Evolutionary conservation across 37 sponge, comb jelly and placozoan genomes (phyloP), one percentile per base, ranked within the genome.

Genomic region (Spongilla lacustris): DNA sequence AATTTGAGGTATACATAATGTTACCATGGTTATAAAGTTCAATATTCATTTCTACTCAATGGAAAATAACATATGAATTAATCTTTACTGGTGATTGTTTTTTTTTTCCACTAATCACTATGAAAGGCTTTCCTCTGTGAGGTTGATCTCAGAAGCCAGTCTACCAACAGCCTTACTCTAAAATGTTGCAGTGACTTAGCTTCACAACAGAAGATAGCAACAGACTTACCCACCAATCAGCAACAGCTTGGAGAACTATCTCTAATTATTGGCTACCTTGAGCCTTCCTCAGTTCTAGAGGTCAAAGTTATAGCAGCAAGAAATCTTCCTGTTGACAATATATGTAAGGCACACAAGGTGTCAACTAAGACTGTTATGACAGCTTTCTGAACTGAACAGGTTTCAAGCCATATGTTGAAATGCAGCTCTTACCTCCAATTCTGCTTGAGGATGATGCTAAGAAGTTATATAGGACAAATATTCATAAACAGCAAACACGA

Each of bases 381-480:
- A 58, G 1, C 11, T 6, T 10, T 58, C 19, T 19, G 14, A 58
- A 58, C 21, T 17, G 11, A 58, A 58, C 58, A 58, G 58, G 58
- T 58, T 58, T 58, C 21, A 58, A 90, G 66, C 90, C 90, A 36
- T 90, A 66, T 90, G 85, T 84, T 36, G 69, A 75, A 66, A 24
- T 84, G 21, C 48, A 50, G 14, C 32, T 90, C 0, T 31, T 81
- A 22, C 90, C 90, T 21, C 33, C 13, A 19, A 36, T 68, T 32
- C 68, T 58, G 26, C 83, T 89, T 72, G 23, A 46, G 23, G 76
- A 75, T 33, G 58, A 58, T 58, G 8, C 50, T 13, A 41, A 67
- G 34, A 67, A 84, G 48, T 27, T 1, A 24, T 50, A 74, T 81
- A 80, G 85, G 79, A 90, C 85, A 0, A 12, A 37, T 8, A 72